These are phyloP conservation scores for Mormyrops boulengeri DNA, from an alignment of 2,797 vertebrate species.

Conservation along the genomic window DNA sequence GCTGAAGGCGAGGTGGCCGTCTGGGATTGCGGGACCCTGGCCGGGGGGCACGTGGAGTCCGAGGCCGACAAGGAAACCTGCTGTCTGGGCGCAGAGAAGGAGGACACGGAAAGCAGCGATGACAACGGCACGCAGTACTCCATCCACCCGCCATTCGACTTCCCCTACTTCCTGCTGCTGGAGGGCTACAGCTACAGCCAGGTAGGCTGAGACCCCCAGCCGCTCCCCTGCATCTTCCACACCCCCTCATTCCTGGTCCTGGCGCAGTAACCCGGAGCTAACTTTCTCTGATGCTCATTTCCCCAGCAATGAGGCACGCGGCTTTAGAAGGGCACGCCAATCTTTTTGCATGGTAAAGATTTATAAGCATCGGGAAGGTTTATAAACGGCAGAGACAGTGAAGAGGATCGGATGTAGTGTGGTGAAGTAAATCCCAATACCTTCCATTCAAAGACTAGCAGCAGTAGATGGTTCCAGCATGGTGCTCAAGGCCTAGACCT, in stretches of 20 bases:
- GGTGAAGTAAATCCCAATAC: not conserved
- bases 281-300: not conserved
- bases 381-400: not conserved
- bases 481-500: not conserved
- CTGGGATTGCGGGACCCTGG: constrained; percentile 18
- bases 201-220: constrained; percentile 48
- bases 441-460: not conserved
- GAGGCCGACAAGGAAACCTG: constrained; percentile 53
- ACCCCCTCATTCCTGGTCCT: not conserved
- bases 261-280: not conserved
- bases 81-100: constrained; percentile 55
- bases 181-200: constrained; percentile 62
- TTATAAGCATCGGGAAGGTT: not conserved
- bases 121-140: constrained; percentile 68
- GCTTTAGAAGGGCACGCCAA: not conserved
- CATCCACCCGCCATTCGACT: constrained; percentile 70
- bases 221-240: not conserved
- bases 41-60: constrained; percentile 18
- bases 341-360: not conserved
- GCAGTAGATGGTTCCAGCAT: not conserved
- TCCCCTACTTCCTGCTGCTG: constrained; percentile 72
- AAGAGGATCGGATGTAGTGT: not conserved
- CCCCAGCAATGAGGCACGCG: not conserved
- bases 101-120: constrained; percentile 67
- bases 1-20: constrained; percentile 30